phyloP scores from a whole-genome alignment of 2,113 vertebrate genomes.

The Hippocampus comes region DNA sequence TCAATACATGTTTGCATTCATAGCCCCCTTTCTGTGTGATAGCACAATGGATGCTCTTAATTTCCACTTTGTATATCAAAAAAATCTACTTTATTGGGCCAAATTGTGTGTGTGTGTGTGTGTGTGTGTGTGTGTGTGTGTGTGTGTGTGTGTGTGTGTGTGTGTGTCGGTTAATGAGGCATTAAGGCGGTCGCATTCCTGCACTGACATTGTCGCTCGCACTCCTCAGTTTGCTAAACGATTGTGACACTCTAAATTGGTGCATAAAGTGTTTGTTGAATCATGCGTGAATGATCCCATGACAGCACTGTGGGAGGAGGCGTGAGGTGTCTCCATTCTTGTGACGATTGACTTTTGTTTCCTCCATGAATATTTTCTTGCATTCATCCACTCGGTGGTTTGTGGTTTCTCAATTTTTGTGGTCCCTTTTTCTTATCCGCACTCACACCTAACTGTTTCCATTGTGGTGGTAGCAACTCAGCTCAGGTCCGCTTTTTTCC shows the following conservation, averaged over 20 bases:
- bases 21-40: too few relatives aligned
- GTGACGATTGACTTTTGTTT: neutral
- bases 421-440: constrained; percentile 1
- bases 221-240: constrained; percentile 45
- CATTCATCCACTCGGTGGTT: constrained; percentile 3
- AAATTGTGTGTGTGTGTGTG: too few relatives aligned
- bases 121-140: too few relatives aligned
- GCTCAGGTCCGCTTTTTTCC: constrained; percentile 19
- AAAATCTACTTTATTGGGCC: too few relatives aligned
- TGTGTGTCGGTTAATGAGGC: constrained; percentile 18
- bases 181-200: constrained; percentile 36
- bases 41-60: too few relatives aligned
- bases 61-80: too few relatives aligned
- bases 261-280: constrained; percentile 57
- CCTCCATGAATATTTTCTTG: constrained; percentile 12
- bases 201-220: constrained; percentile 45
- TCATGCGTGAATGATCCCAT: constrained; percentile 58
- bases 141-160: neutral
- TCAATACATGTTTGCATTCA: too few relatives aligned
- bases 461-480: constrained; percentile 31
- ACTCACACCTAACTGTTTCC: constrained; percentile 21
- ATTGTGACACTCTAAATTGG: constrained; percentile 66
- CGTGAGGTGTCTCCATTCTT: neutral
- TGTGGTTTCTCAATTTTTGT: constrained; percentile 11
- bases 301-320: constrained; percentile 40